phyloP scores from a whole-genome alignment of 2,113 vertebrate genomes.

The Corynorhinus townsendii region DNA sequence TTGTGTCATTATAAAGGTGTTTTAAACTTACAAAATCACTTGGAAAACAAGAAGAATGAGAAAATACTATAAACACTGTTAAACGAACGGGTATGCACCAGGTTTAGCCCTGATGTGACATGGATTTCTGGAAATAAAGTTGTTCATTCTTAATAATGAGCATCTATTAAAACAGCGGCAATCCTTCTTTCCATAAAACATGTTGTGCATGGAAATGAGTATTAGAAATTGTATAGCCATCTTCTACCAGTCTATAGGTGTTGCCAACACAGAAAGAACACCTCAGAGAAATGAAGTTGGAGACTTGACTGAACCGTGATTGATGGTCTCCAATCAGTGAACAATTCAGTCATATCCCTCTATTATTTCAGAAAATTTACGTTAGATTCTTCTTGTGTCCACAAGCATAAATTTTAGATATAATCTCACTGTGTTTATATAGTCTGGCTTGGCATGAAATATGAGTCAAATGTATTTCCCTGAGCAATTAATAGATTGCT shows the following conservation, averaged over 20 bases:
- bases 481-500: neutral
- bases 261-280: neutral
- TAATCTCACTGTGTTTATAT: neutral
- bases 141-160: neutral
- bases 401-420: neutral
- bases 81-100: neutral
- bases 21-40: slow-evolving; percentile 15
- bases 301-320: neutral
- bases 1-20: neutral
- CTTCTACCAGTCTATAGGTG: neutral
- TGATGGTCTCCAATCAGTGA: neutral
- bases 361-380: neutral
- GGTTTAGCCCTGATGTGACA: neutral
- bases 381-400: neutral
- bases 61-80: neutral
- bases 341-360: neutral
- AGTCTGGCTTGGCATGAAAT: neutral
- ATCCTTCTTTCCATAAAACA: neutral
- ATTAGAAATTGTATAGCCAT: neutral
- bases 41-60: slow-evolving; percentile 25
- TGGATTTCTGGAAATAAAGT: neutral
- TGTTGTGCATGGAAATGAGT: neutral
- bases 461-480: neutral
- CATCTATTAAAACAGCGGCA: neutral
- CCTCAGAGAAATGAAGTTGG: neutral